Conservation (phyloP, 2,888 invertebrate genomes). For the Andrena fulva region DNA sequence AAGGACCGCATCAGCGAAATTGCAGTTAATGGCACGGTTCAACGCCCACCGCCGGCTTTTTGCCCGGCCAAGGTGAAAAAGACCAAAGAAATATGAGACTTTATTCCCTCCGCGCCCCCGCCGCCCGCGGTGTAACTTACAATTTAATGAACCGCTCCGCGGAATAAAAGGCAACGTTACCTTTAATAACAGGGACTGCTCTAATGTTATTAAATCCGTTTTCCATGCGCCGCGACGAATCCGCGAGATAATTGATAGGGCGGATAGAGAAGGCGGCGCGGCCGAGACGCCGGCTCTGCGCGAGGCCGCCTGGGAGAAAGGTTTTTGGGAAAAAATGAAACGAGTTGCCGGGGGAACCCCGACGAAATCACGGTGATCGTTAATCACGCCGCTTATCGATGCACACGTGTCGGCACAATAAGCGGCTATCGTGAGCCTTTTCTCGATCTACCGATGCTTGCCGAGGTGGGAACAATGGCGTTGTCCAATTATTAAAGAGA, state of each 20-base stretch:
- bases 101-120: slow-evolving; percentile 54
- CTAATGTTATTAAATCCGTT: slow-evolving; percentile 63
- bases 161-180: slow-evolving; percentile 61
- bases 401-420: slow-evolving; percentile 65
- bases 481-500: slow-evolving; percentile 74
- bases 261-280: slow-evolving; percentile 20
- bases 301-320: background rate
- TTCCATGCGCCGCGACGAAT: slow-evolving; percentile 41
- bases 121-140: slow-evolving; percentile 55
- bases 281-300: slow-evolving; percentile 5
- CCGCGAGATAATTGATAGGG: slow-evolving; percentile 56
- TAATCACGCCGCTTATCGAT: slow-evolving; percentile 65
- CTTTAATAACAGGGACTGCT: slow-evolving; percentile 58
- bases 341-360: slow-evolving; percentile 43
- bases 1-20: slow-evolving; percentile 76
- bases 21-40: slow-evolving; percentile 77
- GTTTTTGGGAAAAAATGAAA: slow-evolving; percentile 18
- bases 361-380: slow-evolving; percentile 64
- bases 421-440: slow-evolving; percentile 59
- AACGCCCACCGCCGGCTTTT: slow-evolving; percentile 75
- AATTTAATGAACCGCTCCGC: slow-evolving; percentile 68
- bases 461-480: slow-evolving; percentile 66
- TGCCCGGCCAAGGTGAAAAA: slow-evolving; percentile 70
- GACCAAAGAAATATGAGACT: slow-evolving; percentile 70
- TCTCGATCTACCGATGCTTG: slow-evolving; percentile 65